Conservation (phyloP, 2,797 vertebrate genomes). For the Falco concolor region DNA sequence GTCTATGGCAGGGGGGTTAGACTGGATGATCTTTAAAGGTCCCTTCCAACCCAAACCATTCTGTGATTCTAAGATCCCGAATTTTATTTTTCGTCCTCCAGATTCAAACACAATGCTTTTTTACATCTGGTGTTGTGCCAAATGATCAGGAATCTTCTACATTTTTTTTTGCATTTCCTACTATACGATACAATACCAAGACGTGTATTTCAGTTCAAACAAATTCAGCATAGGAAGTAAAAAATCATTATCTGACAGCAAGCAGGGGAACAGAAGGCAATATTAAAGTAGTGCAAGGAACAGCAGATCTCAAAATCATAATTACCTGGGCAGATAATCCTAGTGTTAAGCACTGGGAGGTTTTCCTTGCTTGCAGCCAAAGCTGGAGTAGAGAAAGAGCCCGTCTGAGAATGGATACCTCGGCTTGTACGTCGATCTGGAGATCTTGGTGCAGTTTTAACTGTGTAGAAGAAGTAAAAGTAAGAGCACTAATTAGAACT, state of each 20-base stretch:
- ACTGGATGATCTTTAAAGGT: background rate
- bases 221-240: background rate
- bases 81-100: background rate
- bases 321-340: constrained; percentile 95
- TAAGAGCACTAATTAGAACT: background rate
- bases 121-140: background rate
- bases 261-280: background rate
- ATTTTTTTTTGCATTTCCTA: background rate
- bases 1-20: background rate
- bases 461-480: constrained; percentile 55
- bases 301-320: background rate
- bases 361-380: constrained; percentile 92
- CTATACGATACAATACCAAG: background rate
- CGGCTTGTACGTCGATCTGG: constrained; percentile 84
- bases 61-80: background rate
- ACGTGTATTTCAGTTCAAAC: fast-evolving
- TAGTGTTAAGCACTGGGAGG: constrained; percentile 95
- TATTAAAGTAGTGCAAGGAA: background rate
- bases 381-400: constrained; percentile 84
- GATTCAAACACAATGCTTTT: background rate
- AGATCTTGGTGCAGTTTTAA: constrained; percentile 82
- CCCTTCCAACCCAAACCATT: background rate
- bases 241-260: background rate
- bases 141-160: background rate
- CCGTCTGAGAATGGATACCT: constrained; percentile 81